These are phyloP conservation scores for Galeopterus variegatus DNA, from an alignment of 2,113 vertebrate genomes.

Conservation along the genomic window DNA sequence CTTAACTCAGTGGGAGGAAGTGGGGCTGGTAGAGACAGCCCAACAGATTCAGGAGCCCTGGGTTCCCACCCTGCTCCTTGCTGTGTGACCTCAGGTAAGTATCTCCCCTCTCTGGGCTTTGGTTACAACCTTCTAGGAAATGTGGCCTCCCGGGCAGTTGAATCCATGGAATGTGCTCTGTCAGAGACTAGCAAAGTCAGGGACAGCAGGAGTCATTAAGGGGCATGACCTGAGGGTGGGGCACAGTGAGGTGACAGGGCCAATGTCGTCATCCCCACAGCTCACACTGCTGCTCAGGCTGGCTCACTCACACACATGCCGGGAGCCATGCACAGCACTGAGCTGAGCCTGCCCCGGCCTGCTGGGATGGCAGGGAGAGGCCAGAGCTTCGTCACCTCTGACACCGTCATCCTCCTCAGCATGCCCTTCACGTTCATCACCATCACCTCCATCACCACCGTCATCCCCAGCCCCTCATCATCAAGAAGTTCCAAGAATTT, in stretches of 20 bases:
- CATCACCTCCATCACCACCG: neutral
- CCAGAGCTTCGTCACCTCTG: neutral
- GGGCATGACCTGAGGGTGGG: neutral
- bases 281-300: neutral
- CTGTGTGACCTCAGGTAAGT: constrained; percentile 23
- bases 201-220: neutral
- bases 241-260: neutral
- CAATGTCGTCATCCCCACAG: neutral
- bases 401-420: fast-evolving
- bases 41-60: neutral
- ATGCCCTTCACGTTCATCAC: neutral
- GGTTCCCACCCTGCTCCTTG: neutral
- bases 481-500: constrained; percentile 49
- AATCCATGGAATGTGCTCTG: neutral
- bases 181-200: neutral
- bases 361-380: constrained; percentile 42
- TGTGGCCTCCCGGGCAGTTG: neutral
- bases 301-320: neutral
- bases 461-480: neutral
- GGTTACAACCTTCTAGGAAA: constrained; percentile 18
- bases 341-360: neutral
- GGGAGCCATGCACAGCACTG: neutral
- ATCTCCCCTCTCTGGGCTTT: constrained; percentile 17
- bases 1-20: neutral
- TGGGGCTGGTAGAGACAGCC: neutral